Percentiles rank a stretch among this genome's conserved stretches.
Evolutionary conservation across 2,888 invertebrate species (phyloP).

Genomic region (Steromphala cineraria): DNA sequence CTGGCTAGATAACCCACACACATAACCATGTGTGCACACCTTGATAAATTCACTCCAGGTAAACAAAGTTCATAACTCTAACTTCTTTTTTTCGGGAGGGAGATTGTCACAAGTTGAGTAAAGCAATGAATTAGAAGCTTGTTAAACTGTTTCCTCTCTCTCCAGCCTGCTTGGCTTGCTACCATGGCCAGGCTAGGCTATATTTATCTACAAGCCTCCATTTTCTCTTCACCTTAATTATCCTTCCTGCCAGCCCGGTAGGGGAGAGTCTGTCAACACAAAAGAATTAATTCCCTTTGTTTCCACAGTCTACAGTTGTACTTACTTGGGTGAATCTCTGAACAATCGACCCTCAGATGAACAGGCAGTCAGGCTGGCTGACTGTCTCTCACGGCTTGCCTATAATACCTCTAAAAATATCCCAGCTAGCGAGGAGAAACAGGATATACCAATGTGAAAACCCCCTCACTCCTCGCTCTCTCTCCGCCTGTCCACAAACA

Average conservation of each 20-base stretch:
- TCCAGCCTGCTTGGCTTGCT: not conserved
- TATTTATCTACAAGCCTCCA: constrained; percentile 9
- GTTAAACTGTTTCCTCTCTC: not conserved
- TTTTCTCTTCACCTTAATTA: constrained; percentile 7
- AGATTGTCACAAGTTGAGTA: not conserved
- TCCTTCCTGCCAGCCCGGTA: not conserved
- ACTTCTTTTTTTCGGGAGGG: not conserved
- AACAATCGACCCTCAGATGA: constrained; percentile 5
- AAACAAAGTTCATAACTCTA: constrained; percentile 25
- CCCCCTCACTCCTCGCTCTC: constrained; percentile 25
- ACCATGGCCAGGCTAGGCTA: not conserved
- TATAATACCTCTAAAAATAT: constrained; percentile 23
- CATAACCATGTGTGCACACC: constrained; percentile 35
- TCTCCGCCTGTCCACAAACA: constrained; percentile 23
- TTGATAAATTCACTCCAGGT: constrained; percentile 25
- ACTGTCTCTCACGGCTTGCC: constrained; percentile 11
- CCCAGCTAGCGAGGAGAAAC: constrained; percentile 20
- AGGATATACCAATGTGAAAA: constrained; percentile 31
- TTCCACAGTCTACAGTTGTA: constrained; percentile 4
- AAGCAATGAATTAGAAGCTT: not conserved
- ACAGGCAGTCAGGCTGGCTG: constrained; percentile 19
- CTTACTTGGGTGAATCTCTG: constrained; percentile 13
- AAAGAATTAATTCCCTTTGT: constrained; percentile 20
- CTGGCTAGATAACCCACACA: constrained; percentile 16
- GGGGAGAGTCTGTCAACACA: constrained; percentile 3